Evolutionary conservation across 23 tunicate genomes (phyloP).

Genomic region (Phallusia fumigata): DNA sequence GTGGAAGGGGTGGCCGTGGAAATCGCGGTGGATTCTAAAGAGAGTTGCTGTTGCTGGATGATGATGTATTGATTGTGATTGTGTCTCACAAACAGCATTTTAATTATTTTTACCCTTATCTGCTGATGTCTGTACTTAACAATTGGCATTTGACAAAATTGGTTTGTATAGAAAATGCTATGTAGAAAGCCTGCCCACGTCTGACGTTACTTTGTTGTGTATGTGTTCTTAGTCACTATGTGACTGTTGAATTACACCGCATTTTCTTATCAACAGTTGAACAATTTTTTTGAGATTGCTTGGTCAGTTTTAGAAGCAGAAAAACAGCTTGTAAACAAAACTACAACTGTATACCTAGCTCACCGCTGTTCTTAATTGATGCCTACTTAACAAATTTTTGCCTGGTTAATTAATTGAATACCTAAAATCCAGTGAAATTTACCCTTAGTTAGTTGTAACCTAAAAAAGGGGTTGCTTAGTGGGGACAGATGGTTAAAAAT

Average conservation of each 20-base stretch:
- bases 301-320: no score
- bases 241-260: conserved; percentile 6
- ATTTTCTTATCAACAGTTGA: neutral
- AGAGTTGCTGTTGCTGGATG: neutral
- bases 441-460: no score
- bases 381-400: no score
- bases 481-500: no score
- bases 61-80: neutral
- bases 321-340: no score
- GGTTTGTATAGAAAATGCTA: neutral
- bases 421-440: no score
- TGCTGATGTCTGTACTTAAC: neutral
- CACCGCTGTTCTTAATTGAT: no score
- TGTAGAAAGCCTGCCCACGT: neutral
- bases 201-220: neutral
- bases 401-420: no score
- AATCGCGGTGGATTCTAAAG: neutral
- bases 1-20: neutral
- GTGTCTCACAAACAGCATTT: neutral
- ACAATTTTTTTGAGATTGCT: no score
- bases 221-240: conserved; percentile 7
- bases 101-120: neutral
- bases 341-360: no score
- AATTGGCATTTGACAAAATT: neutral
- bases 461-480: no score